These are phyloP conservation scores for Meghimatium bilineatum DNA, from an alignment of 2,888 invertebrate species.

Conservation along the genomic window DNA sequence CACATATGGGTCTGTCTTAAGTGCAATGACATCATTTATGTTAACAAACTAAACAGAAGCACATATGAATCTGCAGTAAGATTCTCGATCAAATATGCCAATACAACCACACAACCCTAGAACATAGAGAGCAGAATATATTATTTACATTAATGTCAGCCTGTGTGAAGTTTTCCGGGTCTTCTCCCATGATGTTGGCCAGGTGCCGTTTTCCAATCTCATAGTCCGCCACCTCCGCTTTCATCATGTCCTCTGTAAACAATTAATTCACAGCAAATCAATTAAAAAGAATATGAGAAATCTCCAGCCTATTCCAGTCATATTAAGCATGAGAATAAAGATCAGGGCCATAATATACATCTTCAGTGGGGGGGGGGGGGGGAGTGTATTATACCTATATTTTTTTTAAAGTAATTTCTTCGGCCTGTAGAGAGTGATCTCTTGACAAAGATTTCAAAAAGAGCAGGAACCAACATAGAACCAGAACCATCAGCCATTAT, in stretches of 20 bases:
- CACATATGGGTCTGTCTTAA: too few relatives aligned
- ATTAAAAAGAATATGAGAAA: too few relatives aligned
- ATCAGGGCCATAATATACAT: too few relatives aligned
- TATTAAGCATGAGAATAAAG: too few relatives aligned
- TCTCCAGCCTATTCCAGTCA: too few relatives aligned
- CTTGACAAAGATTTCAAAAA: too few relatives aligned
- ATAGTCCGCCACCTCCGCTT: conserved; percentile 86
- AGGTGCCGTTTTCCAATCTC: conserved; percentile 95
- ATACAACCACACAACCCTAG: background rate
- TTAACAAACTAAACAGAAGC: background rate
- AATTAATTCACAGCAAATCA: background rate
- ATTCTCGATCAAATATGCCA: background rate
- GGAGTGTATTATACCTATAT: too few relatives aligned
- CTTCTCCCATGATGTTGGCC: conserved; percentile 98
- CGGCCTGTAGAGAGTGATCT: too few relatives aligned
- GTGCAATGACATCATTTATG: background rate
- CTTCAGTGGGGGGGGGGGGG: too few relatives aligned
- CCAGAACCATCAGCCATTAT: too few relatives aligned
- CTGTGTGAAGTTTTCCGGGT: conserved; percentile 91
- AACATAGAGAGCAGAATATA: background rate
- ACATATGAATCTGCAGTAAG: background rate
- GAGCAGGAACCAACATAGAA: too few relatives aligned
- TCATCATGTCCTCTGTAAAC: conserved; percentile 86
- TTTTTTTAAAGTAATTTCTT: too few relatives aligned
- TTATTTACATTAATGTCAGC: conserved; percentile 87